Conservation (phyloP, 2,113 vertebrate genomes). For the Paramormyrops kingsleyae region DNA sequence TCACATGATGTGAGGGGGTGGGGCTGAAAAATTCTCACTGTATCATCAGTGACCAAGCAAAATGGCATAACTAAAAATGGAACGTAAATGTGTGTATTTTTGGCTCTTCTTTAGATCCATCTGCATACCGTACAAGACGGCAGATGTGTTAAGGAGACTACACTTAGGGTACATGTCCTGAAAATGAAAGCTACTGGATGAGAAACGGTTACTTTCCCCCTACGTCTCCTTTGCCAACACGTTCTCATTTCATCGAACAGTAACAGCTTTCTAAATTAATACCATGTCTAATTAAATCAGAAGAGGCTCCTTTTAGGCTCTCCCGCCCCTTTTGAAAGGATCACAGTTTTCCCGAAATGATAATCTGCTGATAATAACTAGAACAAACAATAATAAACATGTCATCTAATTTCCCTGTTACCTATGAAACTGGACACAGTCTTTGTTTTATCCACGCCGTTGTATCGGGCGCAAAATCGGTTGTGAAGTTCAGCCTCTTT, state of each 20-base stretch:
- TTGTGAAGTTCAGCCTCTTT: not conserved
- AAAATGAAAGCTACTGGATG: not conserved
- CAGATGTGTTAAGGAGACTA: not conserved
- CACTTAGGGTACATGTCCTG: not conserved
- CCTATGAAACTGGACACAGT: not conserved
- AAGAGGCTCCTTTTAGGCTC: not conserved
- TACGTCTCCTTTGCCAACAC: not conserved
- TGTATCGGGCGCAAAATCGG: not conserved
- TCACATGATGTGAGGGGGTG: not conserved
- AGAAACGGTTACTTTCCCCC: not conserved
- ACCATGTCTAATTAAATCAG: slow-evolving; percentile 6
- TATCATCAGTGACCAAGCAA: not conserved
- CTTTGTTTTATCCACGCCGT: not conserved
- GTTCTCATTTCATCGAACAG: not conserved
- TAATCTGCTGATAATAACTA: not conserved
- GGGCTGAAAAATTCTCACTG: not conserved
- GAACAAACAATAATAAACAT: not conserved
- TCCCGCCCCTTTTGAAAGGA: not conserved
- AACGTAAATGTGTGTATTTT: not conserved
- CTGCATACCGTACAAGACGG: not conserved
- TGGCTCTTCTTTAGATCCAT: not conserved
- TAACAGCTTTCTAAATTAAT: not conserved
- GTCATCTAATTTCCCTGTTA: not conserved
- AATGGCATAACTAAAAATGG: not conserved
- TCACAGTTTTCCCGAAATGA: not conserved